Conservation (phyloP, 2,797 vertebrate genomes). For the Eupleurogrammus muticus region DNA sequence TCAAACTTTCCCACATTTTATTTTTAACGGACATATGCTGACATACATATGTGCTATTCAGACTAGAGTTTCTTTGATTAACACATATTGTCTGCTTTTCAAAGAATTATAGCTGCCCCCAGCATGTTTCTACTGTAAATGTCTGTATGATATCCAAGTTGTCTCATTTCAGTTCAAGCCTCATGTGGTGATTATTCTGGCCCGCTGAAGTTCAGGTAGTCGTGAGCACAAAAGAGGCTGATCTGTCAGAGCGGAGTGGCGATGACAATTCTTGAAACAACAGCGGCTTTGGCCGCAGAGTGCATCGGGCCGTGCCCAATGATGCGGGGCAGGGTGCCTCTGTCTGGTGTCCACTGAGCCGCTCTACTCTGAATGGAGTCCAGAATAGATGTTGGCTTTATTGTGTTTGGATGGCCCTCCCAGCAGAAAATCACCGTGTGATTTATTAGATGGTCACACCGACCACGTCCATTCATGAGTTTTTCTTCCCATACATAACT, state of each 20-base stretch:
- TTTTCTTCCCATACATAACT: slow-evolving; percentile 45
- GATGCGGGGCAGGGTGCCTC: slow-evolving; percentile 58
- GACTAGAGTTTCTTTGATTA: background rate
- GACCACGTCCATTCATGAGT: slow-evolving; percentile 59
- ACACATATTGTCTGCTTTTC: slow-evolving; percentile 12
- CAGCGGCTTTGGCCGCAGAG: slow-evolving; percentile 50
- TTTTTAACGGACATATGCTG: too few species aligned
- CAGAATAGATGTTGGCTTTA: slow-evolving; percentile 63
- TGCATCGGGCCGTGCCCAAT: slow-evolving; percentile 34
- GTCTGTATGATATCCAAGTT: background rate
- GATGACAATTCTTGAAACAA: slow-evolving; percentile 61
- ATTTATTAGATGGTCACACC: slow-evolving; percentile 40
- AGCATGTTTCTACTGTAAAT: background rate
- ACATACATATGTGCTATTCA: background rate
- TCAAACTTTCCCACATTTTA: too few species aligned
- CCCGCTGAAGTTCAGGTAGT: slow-evolving; percentile 3
- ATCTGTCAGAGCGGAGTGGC: slow-evolving; percentile 16
- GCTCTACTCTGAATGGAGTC: slow-evolving; percentile 48
- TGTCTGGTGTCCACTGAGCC: slow-evolving; percentile 69
- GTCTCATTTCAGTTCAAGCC: background rate
- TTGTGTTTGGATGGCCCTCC: slow-evolving; percentile 62
- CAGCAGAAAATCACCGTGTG: slow-evolving; percentile 50
- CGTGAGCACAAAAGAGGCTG: slow-evolving; percentile 1
- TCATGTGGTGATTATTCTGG: background rate
- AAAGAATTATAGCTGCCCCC: background rate